Evolutionary conservation across 2,888 invertebrate species (phyloP).

Genomic region (Nezara viridula): DNA sequence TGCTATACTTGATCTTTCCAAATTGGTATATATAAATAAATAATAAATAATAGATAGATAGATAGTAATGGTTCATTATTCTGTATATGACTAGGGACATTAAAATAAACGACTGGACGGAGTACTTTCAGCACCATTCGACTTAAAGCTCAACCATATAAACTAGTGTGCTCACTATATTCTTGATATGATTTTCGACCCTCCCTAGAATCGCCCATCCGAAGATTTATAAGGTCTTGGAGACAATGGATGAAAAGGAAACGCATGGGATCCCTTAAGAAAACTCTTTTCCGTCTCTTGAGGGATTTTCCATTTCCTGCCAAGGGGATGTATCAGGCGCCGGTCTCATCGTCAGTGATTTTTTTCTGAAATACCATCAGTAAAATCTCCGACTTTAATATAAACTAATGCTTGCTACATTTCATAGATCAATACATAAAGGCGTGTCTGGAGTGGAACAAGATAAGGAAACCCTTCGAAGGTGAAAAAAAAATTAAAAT

Average conservation of each 20-base stretch:
- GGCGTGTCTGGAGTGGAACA: too few relatives aligned
- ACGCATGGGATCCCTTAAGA: background rate
- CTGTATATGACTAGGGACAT: background rate
- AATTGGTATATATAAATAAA: too few relatives aligned
- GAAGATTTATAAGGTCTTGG: background rate
- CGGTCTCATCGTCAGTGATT: background rate
- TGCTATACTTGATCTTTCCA: too few relatives aligned
- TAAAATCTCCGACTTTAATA: too few relatives aligned
- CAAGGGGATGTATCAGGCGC: background rate
- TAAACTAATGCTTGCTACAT: too few relatives aligned
- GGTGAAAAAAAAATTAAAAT: too few relatives aligned
- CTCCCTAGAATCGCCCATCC: background rate
- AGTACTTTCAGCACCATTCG: background rate
- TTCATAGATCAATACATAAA: too few relatives aligned
- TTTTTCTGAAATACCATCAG: background rate
- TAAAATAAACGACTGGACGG: background rate
- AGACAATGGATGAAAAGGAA: constrained; percentile 16
- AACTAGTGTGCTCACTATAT: background rate
- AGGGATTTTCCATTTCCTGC: background rate
- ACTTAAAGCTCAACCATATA: background rate
- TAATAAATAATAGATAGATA: too few relatives aligned
- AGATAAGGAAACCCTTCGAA: too few relatives aligned
- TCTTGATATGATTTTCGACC: background rate
- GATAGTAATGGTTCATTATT: too few relatives aligned
- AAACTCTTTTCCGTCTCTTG: background rate